Percentiles rank a stretch among this genome's conserved stretches.
Conservation (phyloP, 2,113 vertebrate species). For the Datnioides undecimradiatus region DNA sequence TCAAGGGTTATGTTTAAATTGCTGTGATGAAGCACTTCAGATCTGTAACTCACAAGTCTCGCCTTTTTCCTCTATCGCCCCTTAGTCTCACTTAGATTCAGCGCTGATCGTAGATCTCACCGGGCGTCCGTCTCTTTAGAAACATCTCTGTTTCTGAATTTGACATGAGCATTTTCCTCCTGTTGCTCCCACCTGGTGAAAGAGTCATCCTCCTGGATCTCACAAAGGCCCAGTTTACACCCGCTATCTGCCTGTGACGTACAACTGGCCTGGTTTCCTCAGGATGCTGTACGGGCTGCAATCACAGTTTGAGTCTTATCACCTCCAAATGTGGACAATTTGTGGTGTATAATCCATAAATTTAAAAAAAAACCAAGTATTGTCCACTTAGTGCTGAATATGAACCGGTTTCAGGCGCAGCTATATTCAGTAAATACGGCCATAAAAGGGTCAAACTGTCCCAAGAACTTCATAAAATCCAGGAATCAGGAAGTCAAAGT, state of each 20-base stretch:
- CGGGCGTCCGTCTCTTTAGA: not conserved
- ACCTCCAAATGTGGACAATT: not conserved
- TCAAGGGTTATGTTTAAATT: conserved; percentile 65
- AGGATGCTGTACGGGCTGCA: too few relatives aligned
- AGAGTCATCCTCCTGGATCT: not conserved
- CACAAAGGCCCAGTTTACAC: not conserved
- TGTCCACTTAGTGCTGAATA: too few relatives aligned
- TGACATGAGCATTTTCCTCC: not conserved
- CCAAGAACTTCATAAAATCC: not conserved
- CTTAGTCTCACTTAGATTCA: conserved; percentile 29
- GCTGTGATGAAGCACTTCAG: conserved; percentile 67
- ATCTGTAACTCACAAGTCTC: conserved; percentile 36
- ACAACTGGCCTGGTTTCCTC: not conserved
- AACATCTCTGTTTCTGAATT: conserved; percentile 1
- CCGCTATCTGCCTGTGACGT: not conserved
- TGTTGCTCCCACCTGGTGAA: not conserved
- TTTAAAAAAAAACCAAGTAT: too few relatives aligned
- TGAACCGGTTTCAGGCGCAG: too few relatives aligned
- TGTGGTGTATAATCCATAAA: not conserved
- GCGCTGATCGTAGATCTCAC: conserved; percentile 24
- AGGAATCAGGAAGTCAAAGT: not conserved
- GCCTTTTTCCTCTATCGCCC: not conserved
- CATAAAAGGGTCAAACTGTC: not conserved
- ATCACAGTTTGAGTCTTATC: not conserved
- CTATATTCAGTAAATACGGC: too few relatives aligned